Percentiles rank a stretch among this genome's conserved stretches.
Conservation (phyloP, 2,113 vertebrate genomes). For the Hipposideros armiger region DNA sequence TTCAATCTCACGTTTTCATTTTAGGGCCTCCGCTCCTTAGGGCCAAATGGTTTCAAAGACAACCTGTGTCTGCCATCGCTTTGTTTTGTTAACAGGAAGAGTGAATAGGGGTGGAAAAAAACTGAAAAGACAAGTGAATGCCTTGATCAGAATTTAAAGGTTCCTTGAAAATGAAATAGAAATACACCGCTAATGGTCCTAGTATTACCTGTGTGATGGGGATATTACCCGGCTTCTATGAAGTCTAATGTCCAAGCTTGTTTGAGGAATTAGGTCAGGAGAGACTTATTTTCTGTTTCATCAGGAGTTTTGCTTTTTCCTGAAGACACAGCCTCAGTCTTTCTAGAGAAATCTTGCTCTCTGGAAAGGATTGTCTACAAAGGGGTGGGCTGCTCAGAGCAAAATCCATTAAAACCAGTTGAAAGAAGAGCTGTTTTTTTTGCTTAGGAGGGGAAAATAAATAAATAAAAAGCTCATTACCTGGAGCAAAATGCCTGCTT, state of each 20-base stretch:
- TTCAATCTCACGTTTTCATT: conserved; percentile 36
- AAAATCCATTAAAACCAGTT: conserved; percentile 52
- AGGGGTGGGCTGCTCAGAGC: neutral
- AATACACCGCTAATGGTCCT: neutral
- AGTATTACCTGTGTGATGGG: neutral
- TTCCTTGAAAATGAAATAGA: conserved; percentile 47
- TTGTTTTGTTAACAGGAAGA: conserved; percentile 30
- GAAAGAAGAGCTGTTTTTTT: conserved; percentile 51
- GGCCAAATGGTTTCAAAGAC: conserved; percentile 36
- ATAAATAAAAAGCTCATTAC: conserved; percentile 60
- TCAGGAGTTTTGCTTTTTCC: conserved; percentile 38
- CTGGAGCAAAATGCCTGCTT: conserved; percentile 43
- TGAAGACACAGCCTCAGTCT: neutral
- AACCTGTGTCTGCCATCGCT: neutral
- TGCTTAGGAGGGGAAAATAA: conserved; percentile 42
- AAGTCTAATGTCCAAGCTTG: neutral
- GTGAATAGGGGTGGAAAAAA: neutral
- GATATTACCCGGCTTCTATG: neutral
- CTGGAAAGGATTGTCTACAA: neutral
- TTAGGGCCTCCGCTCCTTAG: neutral
- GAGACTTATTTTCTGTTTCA: conserved; percentile 37
- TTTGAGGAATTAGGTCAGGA: neutral
- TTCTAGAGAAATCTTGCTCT: conserved; percentile 33
- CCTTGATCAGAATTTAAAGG: neutral
- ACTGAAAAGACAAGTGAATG: neutral